A percentile compares a stretch with the other conserved stretches of the same genome.
These are phyloP conservation scores for Lamprologus speciosus DNA, from an alignment of 2,113 vertebrate species.

Conservation along the genomic window DNA sequence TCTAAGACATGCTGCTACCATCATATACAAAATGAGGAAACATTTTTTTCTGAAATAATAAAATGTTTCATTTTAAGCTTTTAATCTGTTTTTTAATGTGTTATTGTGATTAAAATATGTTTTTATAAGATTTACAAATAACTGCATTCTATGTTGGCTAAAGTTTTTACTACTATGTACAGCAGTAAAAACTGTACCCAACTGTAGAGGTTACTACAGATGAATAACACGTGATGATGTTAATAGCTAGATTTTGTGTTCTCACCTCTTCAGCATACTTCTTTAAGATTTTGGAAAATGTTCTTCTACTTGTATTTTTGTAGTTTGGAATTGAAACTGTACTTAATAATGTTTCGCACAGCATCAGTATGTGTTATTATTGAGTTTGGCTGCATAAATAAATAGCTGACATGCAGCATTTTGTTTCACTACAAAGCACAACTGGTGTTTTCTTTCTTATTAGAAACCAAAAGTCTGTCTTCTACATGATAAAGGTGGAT, in stretches of 20 bases:
- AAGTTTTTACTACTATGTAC: background rate
- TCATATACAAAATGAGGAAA: background rate
- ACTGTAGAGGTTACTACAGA: background rate
- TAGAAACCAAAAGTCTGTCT: background rate
- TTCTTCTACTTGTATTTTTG: background rate
- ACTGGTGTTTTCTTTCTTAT: background rate
- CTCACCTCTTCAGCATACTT: background rate
- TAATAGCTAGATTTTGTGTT: background rate
- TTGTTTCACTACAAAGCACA: background rate
- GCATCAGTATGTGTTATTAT: background rate
- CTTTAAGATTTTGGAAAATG: background rate
- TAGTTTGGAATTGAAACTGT: background rate
- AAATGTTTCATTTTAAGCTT: background rate
- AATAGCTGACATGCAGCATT: background rate
- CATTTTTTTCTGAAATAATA: background rate
- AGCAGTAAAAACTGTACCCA: background rate
- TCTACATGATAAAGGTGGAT: background rate
- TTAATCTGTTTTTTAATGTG: background rate
- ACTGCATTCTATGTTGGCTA: background rate
- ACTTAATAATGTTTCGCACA: background rate
- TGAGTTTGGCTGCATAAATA: background rate
- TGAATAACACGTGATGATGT: background rate
- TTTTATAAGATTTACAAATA: background rate
- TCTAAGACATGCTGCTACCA: background rate
- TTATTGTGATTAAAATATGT: background rate